These are phyloP conservation scores for Avahi laniger DNA, from an alignment of 2,797 vertebrate genomes.

Conservation along the genomic window DNA sequence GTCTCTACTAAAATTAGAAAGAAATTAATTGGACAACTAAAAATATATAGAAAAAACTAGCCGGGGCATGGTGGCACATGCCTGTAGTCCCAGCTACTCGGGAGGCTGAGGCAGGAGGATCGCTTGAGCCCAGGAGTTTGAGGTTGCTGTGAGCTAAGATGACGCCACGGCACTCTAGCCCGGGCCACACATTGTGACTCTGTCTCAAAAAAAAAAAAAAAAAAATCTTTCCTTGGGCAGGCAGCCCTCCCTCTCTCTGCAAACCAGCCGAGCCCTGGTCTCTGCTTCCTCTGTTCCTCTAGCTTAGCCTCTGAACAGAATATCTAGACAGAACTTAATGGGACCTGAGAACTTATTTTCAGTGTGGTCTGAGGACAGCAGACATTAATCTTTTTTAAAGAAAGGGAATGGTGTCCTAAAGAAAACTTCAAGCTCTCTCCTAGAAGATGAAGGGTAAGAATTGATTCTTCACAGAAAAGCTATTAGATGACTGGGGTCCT, in stretches of 20 bases:
- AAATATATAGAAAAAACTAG: no score
- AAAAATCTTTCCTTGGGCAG: not conserved
- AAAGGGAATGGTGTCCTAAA: conserved; percentile 20
- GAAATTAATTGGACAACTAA: no score
- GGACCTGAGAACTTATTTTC: not conserved
- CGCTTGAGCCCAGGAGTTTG: no score
- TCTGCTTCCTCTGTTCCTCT: not conserved
- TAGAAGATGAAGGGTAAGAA: conserved; percentile 3
- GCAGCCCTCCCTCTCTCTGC: not conserved
- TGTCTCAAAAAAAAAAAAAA: no score
- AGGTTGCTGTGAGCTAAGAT: no score
- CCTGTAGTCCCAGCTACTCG: no score
- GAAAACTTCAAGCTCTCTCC: not conserved
- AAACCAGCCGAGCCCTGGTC: not conserved
- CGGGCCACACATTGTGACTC: no score
- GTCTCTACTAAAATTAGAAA: no score
- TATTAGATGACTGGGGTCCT: not conserved
- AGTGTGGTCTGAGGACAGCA: not conserved
- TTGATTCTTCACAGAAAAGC: not conserved
- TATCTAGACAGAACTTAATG: not conserved
- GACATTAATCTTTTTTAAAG: not conserved
- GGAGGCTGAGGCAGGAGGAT: no score
- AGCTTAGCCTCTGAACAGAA: not conserved
- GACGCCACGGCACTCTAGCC: no score
- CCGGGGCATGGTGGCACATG: no score